These are phyloP conservation scores for Brachionus koreanus DNA, from an alignment of 1,140 invertebrate species.

Conservation along the genomic window DNA sequence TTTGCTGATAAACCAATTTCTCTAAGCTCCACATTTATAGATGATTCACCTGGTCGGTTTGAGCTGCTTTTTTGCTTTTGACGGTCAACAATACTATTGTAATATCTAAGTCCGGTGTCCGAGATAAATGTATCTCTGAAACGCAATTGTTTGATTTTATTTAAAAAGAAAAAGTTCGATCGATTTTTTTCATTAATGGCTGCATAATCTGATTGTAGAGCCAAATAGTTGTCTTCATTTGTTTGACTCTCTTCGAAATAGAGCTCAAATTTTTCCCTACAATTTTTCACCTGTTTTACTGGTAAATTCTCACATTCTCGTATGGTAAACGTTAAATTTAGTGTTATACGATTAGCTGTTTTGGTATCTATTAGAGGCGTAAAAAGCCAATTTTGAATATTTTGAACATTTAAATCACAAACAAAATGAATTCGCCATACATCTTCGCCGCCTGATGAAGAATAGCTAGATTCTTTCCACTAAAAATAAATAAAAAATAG, in stretches of 20 bases:
- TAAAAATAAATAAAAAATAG: background rate
- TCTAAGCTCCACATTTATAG: slow-evolving; percentile 38
- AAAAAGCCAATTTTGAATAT: slow-evolving; percentile 44
- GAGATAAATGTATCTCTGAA: slow-evolving; percentile 43
- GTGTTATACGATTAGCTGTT: slow-evolving; percentile 14
- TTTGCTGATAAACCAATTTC: background rate
- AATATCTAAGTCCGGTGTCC: slow-evolving; percentile 36
- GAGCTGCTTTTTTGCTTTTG: background rate
- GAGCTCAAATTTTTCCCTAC: slow-evolving; percentile 43
- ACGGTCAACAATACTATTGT: slow-evolving; percentile 17
- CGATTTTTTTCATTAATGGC: background rate
- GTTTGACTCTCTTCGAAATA: slow-evolving; percentile 20
- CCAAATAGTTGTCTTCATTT: background rate
- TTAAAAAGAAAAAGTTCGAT: slow-evolving; percentile 18
- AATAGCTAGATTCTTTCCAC: slow-evolving; percentile 39
- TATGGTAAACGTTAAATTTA: slow-evolving; percentile 40
- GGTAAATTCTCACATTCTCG: slow-evolving; percentile 39
- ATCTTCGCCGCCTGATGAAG: slow-evolving; percentile 9
- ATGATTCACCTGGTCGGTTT: slow-evolving; percentile 11
- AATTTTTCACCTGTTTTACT: slow-evolving; percentile 36
- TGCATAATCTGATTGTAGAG: background rate
- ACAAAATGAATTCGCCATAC: slow-evolving; percentile 44
- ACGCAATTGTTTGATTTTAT: slow-evolving; percentile 37
- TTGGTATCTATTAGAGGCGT: slow-evolving; percentile 17
- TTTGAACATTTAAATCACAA: slow-evolving; percentile 39